Evolutionary conservation across 2,888 invertebrate species (phyloP).

Genomic region (Temnothorax unifasciatus): DNA sequence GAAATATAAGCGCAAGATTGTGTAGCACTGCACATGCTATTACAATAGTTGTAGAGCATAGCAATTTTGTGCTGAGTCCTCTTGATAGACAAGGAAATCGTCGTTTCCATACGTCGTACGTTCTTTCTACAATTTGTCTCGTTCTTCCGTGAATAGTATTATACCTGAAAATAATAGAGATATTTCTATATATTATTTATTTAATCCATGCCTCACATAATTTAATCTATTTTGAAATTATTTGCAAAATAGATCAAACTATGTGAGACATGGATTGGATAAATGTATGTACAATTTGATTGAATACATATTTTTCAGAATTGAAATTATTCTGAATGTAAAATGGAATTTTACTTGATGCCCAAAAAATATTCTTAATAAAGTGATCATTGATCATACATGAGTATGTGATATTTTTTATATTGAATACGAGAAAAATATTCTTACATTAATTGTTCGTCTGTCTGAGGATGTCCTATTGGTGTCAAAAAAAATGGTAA

Average conservation of each 20-base stretch:
- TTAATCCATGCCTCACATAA: too few relatives aligned
- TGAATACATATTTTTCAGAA: too few relatives aligned
- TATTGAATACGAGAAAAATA: not conserved
- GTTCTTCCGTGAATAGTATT: slow-evolving; percentile 62
- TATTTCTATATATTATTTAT: too few relatives aligned
- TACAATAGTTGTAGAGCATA: slow-evolving; percentile 62
- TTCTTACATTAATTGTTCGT: slow-evolving; percentile 48
- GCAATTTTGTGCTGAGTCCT: slow-evolving; percentile 57
- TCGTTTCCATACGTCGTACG: slow-evolving; percentile 63
- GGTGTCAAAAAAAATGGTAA: slow-evolving; percentile 66
- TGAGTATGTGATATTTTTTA: not conserved
- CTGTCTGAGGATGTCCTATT: slow-evolving; percentile 56
- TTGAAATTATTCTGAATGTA: too few relatives aligned
- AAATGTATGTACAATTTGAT: too few relatives aligned
- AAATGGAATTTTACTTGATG: too few relatives aligned
- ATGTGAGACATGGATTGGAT: too few relatives aligned
- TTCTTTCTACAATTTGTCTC: slow-evolving; percentile 62
- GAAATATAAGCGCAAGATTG: slow-evolving; percentile 63
- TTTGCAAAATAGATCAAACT: too few relatives aligned
- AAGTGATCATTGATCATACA: too few relatives aligned
- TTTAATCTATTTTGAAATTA: too few relatives aligned
- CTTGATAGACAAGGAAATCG: slow-evolving; percentile 15
- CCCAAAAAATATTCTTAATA: too few relatives aligned
- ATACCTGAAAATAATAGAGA: slow-evolving; percentile 7
- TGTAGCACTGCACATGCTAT: slow-evolving; percentile 67